Base-by-base conservation (phyloP, 2,888 invertebrate species). In the Parnassius smintheus region DNA sequence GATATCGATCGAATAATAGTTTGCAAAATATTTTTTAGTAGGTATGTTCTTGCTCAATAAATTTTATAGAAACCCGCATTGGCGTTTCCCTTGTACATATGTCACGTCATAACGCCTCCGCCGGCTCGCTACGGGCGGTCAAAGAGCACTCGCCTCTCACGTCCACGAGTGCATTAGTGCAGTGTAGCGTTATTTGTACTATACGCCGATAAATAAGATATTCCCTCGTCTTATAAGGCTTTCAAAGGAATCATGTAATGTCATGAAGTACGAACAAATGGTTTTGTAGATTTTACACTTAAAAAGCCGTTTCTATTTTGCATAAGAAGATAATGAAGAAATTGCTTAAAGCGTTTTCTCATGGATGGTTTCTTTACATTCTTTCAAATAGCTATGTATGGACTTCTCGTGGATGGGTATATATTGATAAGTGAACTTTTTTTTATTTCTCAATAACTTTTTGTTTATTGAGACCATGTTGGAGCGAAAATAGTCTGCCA, bases 21-120 rank as follows among this genome's bases (percentile, higher is more conserved):
- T 49, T 49, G 49, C 42, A 42, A 18, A 1, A 1, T 18, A 1
- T 18, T 9, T 9, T 9, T 1, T 9, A 42, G 18, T 18, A 18
- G 18, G 42, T 42, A 42, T 1, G 10, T 41, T 44, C 45, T n/a
- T 11, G 52, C 22, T 10, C 55, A 35, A 61, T 56, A 56, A 52
- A 44, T 61, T 45, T 18, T 18, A 18, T 18, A 52, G 22, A 22
- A 35, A 22, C 52, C 61, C 51, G 61, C 53, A 53, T 48, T 22
- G 48, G 48, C n/a, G 51, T 51, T 58, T 51, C 57, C 62, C 53
- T 62, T 57, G 57, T 62, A 57, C 57, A 61, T 56, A 57, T 42
- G 62, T 56, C 61, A 61, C 56, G 61, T 62, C 57, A 62, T 56
- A 61, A 61, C 62, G 57, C 46, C 53, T 48, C 48, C 48, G 48